Evolutionary conservation across 2,888 invertebrate genomes (phyloP).

Genomic region (Timema podura): DNA sequence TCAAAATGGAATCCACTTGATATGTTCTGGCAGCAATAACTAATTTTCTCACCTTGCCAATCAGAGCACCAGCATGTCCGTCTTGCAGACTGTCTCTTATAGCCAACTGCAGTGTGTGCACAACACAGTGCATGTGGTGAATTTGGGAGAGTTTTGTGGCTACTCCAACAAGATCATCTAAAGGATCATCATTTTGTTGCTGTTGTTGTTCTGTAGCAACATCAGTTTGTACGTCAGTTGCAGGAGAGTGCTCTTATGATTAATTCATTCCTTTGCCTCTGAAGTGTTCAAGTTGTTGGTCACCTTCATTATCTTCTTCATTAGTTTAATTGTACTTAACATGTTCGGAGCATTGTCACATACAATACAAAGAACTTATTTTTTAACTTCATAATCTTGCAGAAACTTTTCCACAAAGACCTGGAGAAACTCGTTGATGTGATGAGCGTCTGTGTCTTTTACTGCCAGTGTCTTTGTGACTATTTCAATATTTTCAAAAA

Average conservation of each 20-base stretch:
- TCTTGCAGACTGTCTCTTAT: neutral
- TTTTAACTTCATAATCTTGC: neutral
- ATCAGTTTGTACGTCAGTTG: neutral
- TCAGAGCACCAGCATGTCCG: neutral
- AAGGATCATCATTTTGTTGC: neutral
- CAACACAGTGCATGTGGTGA: constrained; percentile 9
- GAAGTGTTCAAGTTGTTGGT: neutral
- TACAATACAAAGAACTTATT: constrained; percentile 11
- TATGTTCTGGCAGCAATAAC: neutral
- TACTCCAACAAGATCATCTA: neutral
- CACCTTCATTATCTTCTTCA: neutral
- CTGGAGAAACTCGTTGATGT: neutral
- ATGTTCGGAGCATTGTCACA: neutral
- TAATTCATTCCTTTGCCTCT: neutral
- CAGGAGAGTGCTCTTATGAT: neutral
- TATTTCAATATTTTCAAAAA: neutral
- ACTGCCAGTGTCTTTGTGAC: constrained; percentile 11
- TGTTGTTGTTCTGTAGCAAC: too few relatives aligned
- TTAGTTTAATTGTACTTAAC: neutral
- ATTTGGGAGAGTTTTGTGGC: neutral
- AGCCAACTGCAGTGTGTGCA: neutral
- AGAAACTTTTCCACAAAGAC: neutral
- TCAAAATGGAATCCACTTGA: neutral
- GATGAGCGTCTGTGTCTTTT: constrained; percentile 3
- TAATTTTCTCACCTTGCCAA: neutral